Evolutionary conservation across 1,140 invertebrate species (phyloP), one percentile per base, ranked within the genome.

Genomic region (Batillaria attramentaria): DNA sequence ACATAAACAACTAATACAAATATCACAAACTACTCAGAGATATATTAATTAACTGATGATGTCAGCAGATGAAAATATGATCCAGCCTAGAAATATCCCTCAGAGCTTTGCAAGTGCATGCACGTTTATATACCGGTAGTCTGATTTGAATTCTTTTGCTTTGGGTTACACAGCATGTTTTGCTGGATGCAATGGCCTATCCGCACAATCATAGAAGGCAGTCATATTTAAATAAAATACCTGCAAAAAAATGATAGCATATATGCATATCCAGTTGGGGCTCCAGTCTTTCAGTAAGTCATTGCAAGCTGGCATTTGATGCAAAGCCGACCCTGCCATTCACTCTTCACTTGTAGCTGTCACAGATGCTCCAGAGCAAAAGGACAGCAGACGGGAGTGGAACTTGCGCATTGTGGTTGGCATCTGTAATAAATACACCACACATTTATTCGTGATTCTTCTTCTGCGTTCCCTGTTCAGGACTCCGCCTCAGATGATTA

Each of bases 301-400:
- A 16, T 3, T 13, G 4, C 39, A 39, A 69, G 37, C 20, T 5
- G 31, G 66, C 39, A 3, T 10, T 2, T 24, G n/a, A 35, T 4
- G 16, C 18, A 37, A 31, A 1, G 33, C 31, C n/a, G n/a, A n/a
- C 24, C 39, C 10, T 18, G 62, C 1, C 31, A 37, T 6, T 66
- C 62, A 69, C 24, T 69, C 66, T 41, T 69, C 66, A 41, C 39
- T 69, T 16, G 18, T n/a, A 18, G 39, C 13, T 5, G 3, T 24
- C n/a, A 1, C 41, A 4, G 31, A 31, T 4, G 62, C 10, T 2
- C 10, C 35, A 42, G 20, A n/a, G 24, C 66, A 69, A 28, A 69
- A 69, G 18, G 66, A 69, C 66, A 69, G 66, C 37, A 69, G 66
- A 16, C 66, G 66, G 43, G 66, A 69, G 37, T 69, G 66, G 37